Conservation (phyloP, 2,113 vertebrate genomes). For the Muntiacus reevesi region DNA sequence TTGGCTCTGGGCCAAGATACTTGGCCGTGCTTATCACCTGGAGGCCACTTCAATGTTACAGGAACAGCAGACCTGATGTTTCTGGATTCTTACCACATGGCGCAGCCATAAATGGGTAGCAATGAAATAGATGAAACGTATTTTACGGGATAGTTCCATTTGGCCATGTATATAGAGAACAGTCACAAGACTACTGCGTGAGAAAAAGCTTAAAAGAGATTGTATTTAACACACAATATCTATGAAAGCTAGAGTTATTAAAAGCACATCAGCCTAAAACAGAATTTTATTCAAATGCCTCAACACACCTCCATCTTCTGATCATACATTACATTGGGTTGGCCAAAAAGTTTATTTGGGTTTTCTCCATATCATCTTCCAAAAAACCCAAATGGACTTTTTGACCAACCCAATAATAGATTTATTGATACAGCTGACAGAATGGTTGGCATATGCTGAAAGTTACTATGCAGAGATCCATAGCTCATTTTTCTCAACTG, state of each 20-base stretch:
- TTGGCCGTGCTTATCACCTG: neutral
- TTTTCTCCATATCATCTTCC: neutral
- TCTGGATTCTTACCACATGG: neutral
- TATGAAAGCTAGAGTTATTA: neutral
- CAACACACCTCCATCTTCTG: neutral
- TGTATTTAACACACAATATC: neutral
- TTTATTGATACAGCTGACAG: neutral
- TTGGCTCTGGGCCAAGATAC: neutral
- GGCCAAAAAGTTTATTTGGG: neutral
- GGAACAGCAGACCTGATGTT: constrained; percentile 11
- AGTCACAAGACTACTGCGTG: neutral
- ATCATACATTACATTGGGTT: neutral
- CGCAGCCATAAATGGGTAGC: neutral
- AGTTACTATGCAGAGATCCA: neutral
- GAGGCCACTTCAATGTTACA: constrained; percentile 4
- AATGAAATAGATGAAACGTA: neutral
- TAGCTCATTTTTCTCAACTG: neutral
- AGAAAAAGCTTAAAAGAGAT: neutral
- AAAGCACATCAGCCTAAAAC: neutral
- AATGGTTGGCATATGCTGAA: neutral
- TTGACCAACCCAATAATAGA: neutral
- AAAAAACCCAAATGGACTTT: neutral
- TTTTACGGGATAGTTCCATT: constrained; percentile 36
- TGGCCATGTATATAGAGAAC: neutral
- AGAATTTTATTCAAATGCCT: neutral